Conservation (phyloP, 2,888 invertebrate species). For the Synergus laeviventris region DNA sequence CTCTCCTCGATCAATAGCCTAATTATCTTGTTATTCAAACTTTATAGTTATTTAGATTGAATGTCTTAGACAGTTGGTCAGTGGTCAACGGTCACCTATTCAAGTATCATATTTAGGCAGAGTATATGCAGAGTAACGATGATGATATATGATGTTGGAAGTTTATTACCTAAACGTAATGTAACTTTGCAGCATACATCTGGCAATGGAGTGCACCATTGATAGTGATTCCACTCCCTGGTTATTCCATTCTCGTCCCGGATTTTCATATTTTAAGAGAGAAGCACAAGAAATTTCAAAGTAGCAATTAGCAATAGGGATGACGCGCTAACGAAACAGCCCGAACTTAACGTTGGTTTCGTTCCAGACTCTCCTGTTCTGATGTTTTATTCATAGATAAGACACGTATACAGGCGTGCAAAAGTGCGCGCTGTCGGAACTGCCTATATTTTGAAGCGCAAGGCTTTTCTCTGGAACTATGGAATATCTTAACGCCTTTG, state of each 20-base stretch:
- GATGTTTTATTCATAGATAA: slow-evolving; percentile 71
- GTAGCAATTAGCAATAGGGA: slow-evolving; percentile 50
- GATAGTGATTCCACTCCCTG: not conserved
- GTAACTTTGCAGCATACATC: too few relatives aligned
- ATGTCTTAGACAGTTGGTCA: too few relatives aligned
- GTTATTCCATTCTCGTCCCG: not conserved
- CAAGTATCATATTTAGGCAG: too few relatives aligned
- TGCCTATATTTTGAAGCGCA: slow-evolving; percentile 66
- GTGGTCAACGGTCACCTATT: too few relatives aligned
- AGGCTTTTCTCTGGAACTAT: slow-evolving; percentile 66
- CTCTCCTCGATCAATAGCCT: too few relatives aligned
- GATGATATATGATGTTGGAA: too few relatives aligned
- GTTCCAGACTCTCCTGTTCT: slow-evolving; percentile 48
- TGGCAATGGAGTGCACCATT: not conserved
- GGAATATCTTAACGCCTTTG: slow-evolving; percentile 70
- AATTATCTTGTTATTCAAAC: too few relatives aligned
- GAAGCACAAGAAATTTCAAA: slow-evolving; percentile 19
- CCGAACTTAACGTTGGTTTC: slow-evolving; percentile 51
- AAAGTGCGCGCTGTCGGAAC: slow-evolving; percentile 59
- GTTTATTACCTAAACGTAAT: too few relatives aligned
- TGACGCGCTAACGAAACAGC: slow-evolving; percentile 52
- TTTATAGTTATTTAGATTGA: too few relatives aligned
- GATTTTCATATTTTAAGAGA: slow-evolving; percentile 9
- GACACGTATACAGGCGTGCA: slow-evolving; percentile 58
- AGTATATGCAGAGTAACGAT: too few relatives aligned